Evolutionary conservation across 2,888 invertebrate species (phyloP).

Genomic region (Heterodera filipjevi): DNA sequence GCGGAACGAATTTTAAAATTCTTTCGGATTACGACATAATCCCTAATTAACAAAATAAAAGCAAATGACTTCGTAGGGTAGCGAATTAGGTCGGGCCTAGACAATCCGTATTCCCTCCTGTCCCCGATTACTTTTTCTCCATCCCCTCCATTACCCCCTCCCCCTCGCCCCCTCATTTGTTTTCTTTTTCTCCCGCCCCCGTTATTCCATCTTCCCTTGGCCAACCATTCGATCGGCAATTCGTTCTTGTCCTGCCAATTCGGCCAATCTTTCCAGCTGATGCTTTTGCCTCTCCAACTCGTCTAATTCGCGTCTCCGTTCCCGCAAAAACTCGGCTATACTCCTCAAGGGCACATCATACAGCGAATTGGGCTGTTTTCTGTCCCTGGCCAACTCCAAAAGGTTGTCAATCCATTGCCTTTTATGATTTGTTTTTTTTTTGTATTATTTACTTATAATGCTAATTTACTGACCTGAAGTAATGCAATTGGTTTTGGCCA

Average conservation of each 20-base stretch:
- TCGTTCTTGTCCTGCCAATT: neutral
- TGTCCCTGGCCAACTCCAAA: neutral
- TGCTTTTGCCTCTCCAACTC: constrained; percentile 24
- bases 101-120: too few relatives aligned
- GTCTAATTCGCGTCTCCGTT: constrained; percentile 7
- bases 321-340: constrained; percentile 23
- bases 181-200: too few relatives aligned
- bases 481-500: constrained; percentile 10
- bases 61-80: too few relatives aligned
- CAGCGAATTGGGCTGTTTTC: neutral
- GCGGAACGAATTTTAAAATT: too few relatives aligned
- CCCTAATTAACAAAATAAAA: too few relatives aligned
- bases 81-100: too few relatives aligned
- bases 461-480: constrained; percentile 4
- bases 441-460: neutral
- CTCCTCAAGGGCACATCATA: constrained; percentile 19
- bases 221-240: constrained; percentile 21
- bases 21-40: too few relatives aligned
- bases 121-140: too few relatives aligned
- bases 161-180: too few relatives aligned
- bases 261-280: constrained; percentile 22
- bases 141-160: neutral
- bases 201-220: neutral
- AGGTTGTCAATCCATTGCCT: constrained; percentile 9
- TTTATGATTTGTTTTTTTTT: neutral